Conservation (phyloP, 2,888 invertebrate genomes). For the Phalangium opilio region DNA sequence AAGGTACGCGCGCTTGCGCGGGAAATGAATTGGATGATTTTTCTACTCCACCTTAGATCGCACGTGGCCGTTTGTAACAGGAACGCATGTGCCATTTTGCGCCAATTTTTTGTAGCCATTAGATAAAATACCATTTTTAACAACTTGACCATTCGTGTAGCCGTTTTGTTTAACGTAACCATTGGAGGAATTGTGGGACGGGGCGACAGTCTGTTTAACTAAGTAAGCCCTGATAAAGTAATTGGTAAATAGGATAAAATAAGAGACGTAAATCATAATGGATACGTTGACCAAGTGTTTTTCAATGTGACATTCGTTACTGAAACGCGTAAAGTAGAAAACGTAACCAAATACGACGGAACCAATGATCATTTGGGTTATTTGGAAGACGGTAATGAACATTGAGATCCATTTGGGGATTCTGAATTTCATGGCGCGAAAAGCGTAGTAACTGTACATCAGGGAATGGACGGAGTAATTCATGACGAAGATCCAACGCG, state of each 20-base stretch:
- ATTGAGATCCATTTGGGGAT: constrained; percentile 63
- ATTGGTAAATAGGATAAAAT: constrained; percentile 76
- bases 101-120: too few relatives aligned
- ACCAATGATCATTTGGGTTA: constrained; percentile 85
- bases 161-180: too few relatives aligned
- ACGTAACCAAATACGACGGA: constrained; percentile 65
- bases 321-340: constrained; percentile 49
- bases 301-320: constrained; percentile 63
- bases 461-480: constrained; percentile 78
- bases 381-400: constrained; percentile 73
- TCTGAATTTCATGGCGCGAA: constrained; percentile 66
- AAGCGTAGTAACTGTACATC: constrained; percentile 81
- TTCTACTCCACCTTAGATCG: too few relatives aligned
- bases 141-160: too few relatives aligned
- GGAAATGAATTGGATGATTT: too few relatives aligned
- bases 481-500: constrained; percentile 83
- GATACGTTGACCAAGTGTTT: constrained; percentile 68
- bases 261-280: constrained; percentile 83
- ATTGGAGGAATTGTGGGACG: too few relatives aligned
- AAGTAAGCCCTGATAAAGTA: constrained; percentile 81
- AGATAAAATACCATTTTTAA: too few relatives aligned
- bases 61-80: too few relatives aligned
- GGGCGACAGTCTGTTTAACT: too few relatives aligned
- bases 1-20: too few relatives aligned
- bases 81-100: too few relatives aligned